phyloP scores from a whole-genome alignment of 2,113 vertebrate species.

The Aplodontia rufa region DNA sequence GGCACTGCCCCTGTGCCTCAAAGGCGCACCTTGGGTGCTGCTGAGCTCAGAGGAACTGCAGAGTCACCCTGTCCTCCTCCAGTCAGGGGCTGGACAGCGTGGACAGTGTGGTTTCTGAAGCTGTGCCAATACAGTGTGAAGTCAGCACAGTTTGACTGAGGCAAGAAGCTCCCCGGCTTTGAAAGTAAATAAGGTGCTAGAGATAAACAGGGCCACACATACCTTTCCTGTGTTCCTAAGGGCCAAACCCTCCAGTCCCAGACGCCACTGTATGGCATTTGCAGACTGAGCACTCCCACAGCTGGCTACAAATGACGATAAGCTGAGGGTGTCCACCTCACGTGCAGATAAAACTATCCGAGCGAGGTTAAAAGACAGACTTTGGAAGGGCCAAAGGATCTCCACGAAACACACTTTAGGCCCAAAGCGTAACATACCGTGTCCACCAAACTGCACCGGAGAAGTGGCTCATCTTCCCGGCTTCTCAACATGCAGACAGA shows the following conservation, averaged over 20 bases:
- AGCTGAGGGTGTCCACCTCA: not conserved
- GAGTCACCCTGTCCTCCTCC: not conserved
- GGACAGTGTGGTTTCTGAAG: too few species aligned
- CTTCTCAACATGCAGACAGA: not conserved
- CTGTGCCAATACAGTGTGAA: too few species aligned
- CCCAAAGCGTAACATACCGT: not conserved
- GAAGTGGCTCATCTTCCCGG: too few species aligned
- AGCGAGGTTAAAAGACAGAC: not conserved
- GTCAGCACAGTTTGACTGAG: not conserved
- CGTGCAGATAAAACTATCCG: not conserved
- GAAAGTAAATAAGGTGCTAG: not conserved
- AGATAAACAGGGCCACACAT: not conserved
- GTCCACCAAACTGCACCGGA: not conserved
- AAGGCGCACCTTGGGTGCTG: too few species aligned
- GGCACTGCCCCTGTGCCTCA: too few species aligned
- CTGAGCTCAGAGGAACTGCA: not conserved
- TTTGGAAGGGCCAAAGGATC: not conserved
- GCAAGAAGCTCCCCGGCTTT: not conserved
- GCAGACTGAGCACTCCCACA: not conserved
- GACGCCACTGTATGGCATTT: not conserved
- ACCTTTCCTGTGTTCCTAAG: not conserved
- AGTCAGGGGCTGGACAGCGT: too few species aligned
- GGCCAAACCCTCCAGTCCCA: not conserved
- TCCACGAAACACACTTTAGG: not conserved
- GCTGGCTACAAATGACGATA: not conserved